phyloP scores from a whole-genome alignment of 2,113 vertebrate genomes.

The Tringa solitaria region DNA sequence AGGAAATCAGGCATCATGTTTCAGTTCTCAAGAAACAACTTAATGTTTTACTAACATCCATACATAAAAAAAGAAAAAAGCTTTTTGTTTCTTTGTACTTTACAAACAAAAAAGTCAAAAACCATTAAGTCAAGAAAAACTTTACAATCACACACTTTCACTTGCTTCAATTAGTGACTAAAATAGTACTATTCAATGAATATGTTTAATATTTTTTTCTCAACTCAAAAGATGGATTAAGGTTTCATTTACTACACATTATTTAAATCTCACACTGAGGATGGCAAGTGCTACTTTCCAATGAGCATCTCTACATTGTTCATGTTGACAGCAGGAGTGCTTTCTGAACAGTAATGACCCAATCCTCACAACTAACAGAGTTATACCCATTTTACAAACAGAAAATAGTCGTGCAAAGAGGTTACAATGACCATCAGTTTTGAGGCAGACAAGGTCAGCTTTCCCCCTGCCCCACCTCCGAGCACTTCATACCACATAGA shows the following conservation, averaged over 20 bases:
- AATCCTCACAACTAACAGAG: background rate
- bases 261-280: background rate
- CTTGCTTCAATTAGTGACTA: background rate
- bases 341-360: background rate
- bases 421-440: background rate
- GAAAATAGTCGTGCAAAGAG: background rate
- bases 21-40: background rate
- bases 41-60: background rate
- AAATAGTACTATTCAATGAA: background rate
- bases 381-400: background rate
- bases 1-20: background rate
- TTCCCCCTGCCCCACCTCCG: background rate
- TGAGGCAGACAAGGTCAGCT: background rate
- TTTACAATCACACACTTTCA: background rate
- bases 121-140: background rate
- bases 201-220: background rate
- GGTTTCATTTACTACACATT: background rate
- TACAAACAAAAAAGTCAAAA: background rate
- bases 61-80: background rate
- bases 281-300: background rate
- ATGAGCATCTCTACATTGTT: background rate
- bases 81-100: background rate
- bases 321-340: rapidly evolving
- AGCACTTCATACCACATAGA: background rate
- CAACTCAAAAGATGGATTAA: background rate